Conservation (phyloP, 2,888 invertebrate genomes). For the Drosophila tripunctata region DNA sequence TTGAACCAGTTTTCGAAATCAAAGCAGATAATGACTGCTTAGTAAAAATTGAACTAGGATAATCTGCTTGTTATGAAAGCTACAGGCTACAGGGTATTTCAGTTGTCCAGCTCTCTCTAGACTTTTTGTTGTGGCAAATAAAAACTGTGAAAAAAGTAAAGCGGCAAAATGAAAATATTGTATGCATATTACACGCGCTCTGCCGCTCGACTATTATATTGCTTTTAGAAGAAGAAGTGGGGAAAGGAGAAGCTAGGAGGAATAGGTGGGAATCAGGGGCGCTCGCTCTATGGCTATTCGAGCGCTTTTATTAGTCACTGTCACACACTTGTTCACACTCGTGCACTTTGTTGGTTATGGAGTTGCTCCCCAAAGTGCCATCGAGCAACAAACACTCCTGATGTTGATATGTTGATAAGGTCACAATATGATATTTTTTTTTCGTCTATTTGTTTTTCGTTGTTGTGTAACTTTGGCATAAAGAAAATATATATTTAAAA, state of each 20-base stretch:
- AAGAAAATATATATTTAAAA: slow-evolving; percentile 71
- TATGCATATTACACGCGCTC: slow-evolving; percentile 69
- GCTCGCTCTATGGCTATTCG: slow-evolving; percentile 31
- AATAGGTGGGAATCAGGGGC: not conserved
- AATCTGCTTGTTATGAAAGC: too few relatives aligned
- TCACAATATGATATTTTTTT: slow-evolving; percentile 23
- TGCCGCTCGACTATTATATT: slow-evolving; percentile 74
- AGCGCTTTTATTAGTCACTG: slow-evolving; percentile 75
- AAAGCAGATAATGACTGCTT: too few relatives aligned
- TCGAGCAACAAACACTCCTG: slow-evolving; percentile 71
- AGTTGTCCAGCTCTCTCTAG: not conserved
- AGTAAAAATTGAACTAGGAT: too few relatives aligned
- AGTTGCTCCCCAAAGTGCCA: slow-evolving; percentile 78
- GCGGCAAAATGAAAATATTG: slow-evolving; percentile 69
- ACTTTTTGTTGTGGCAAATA: slow-evolving; percentile 67
- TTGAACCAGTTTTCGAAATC: too few relatives aligned
- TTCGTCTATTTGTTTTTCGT: slow-evolving; percentile 51
- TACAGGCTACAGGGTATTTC: not conserved
- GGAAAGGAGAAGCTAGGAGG: slow-evolving; percentile 10
- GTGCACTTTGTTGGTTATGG: slow-evolving; percentile 28
- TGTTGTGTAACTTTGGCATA: slow-evolving; percentile 35
- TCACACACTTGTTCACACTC: slow-evolving; percentile 43
- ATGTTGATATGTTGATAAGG: slow-evolving; percentile 64
- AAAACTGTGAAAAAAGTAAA: slow-evolving; percentile 71
- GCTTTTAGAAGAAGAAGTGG: slow-evolving; percentile 62